Percentiles rank a stretch among this genome's conserved stretches.
Conservation (phyloP, 2,888 invertebrate genomes). For the Drosophila multiciliata region DNA sequence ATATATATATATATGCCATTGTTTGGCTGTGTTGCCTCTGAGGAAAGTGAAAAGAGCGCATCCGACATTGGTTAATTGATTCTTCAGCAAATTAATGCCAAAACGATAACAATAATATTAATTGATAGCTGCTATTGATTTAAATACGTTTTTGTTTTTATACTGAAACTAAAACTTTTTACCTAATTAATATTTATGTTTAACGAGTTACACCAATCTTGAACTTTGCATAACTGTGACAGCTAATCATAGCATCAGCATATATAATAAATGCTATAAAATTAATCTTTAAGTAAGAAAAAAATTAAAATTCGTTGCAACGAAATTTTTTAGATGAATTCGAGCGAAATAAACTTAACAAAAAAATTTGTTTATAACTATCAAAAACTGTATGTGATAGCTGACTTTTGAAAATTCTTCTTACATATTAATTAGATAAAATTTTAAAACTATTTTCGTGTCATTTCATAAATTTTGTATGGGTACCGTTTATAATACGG, state of each 20-base stretch:
- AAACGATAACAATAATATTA: not conserved
- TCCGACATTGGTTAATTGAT: not conserved
- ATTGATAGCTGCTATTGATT: not conserved
- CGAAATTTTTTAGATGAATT: not conserved
- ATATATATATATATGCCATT: not conserved
- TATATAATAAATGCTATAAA: not conserved
- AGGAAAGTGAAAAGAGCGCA: conserved; percentile 1
- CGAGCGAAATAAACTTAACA: not conserved
- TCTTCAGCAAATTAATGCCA: not conserved
- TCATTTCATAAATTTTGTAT: not conserved
- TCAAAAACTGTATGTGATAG: rapidly evolving
- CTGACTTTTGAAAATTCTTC: not conserved
- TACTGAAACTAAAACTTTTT: not conserved
- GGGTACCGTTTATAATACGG: not conserved
- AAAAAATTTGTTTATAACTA: too few species aligned
- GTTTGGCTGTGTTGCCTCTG: not conserved
- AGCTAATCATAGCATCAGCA: not conserved
- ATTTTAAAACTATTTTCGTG: not conserved
- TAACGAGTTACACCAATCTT: not conserved
- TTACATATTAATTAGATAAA: not conserved
- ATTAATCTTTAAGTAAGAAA: not conserved
- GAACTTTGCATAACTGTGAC: not conserved
- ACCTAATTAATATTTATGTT: not conserved
- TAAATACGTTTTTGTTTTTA: not conserved
- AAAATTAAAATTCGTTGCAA: not conserved